Conservation (phyloP, 2,797 vertebrate genomes). For the Paratrypauchen microcephalus region DNA sequence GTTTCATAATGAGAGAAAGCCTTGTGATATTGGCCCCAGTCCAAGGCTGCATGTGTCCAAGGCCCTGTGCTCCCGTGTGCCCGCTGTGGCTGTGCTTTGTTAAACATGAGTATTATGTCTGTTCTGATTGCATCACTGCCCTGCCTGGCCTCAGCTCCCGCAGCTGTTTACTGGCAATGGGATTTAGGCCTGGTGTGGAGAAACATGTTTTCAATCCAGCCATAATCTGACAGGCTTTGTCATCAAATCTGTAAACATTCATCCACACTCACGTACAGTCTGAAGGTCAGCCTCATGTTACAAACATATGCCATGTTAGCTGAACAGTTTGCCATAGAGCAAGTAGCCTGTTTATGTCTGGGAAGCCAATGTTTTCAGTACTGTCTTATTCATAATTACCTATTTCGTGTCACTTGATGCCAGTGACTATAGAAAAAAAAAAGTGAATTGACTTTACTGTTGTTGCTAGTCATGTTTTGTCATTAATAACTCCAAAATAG, state of each 20-base stretch:
- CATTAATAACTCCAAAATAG: too few relatives aligned
- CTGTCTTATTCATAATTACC: too few relatives aligned
- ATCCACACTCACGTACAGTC: slow-evolving; percentile 27
- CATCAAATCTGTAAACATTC: slow-evolving; percentile 66
- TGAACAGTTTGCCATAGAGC: neutral
- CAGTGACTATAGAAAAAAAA: too few relatives aligned
- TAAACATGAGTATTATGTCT: slow-evolving; percentile 66
- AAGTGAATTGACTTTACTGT: too few relatives aligned
- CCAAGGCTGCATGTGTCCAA: slow-evolving; percentile 33
- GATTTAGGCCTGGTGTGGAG: slow-evolving; percentile 68
- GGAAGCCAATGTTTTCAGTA: too few relatives aligned
- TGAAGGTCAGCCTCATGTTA: slow-evolving; percentile 22
- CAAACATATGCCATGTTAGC: slow-evolving; percentile 3
- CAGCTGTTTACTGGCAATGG: slow-evolving; percentile 70
- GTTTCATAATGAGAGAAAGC: slow-evolving; percentile 6
- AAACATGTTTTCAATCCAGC: slow-evolving; percentile 70
- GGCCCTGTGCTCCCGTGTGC: slow-evolving; percentile 23
- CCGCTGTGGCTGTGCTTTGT: slow-evolving; percentile 45
- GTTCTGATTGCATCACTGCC: slow-evolving; percentile 61
- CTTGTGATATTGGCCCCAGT: slow-evolving; percentile 18
- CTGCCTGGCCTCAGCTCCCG: slow-evolving; percentile 36
- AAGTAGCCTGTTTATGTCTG: too few relatives aligned
- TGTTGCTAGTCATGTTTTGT: too few relatives aligned
- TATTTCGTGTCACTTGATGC: too few relatives aligned
- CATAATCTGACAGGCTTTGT: slow-evolving; percentile 69